phyloP scores from a whole-genome alignment of 2,888 invertebrate species.

The Pteria penguin region DNA sequence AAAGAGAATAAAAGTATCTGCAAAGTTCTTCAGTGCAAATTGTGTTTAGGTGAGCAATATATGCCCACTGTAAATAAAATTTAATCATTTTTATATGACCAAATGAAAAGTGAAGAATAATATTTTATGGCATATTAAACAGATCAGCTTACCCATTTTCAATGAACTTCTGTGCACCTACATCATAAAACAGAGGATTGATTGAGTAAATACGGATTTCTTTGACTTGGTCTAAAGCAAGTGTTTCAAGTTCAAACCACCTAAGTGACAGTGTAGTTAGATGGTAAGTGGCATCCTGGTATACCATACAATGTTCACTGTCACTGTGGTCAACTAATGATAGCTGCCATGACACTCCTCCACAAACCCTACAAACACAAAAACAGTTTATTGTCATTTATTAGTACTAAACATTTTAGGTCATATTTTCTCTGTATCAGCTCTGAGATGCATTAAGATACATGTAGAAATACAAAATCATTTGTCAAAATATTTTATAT shows the following conservation, averaged over 20 bases:
- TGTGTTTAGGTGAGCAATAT: too few species aligned
- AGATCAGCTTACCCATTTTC: slow-evolving; percentile 68
- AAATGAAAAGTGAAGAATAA: too few species aligned
- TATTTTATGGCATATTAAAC: too few species aligned
- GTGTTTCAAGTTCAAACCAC: slow-evolving; percentile 69
- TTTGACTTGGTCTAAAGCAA: slow-evolving; percentile 58
- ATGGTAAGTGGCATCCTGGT: slow-evolving; percentile 66
- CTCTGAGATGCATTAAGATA: too few species aligned
- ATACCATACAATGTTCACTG: slow-evolving; percentile 52
- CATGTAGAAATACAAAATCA: not conserved
- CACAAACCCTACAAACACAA: slow-evolving; percentile 3
- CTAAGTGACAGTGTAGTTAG: slow-evolving; percentile 67
- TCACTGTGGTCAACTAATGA: slow-evolving; percentile 59
- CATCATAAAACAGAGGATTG: slow-evolving; percentile 74
- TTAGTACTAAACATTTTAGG: too few species aligned
- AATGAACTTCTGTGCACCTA: slow-evolving; percentile 59
- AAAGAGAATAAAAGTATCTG: too few species aligned
- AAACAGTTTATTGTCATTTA: too few species aligned
- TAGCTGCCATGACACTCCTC: slow-evolving; percentile 66
- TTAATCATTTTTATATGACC: too few species aligned
- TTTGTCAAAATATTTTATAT: too few species aligned
- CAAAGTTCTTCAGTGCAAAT: too few species aligned
- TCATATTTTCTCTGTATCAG: too few species aligned
- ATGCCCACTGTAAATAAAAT: too few species aligned
- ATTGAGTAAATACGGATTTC: slow-evolving; percentile 67